Base-by-base conservation (phyloP, 2,797 vertebrate genomes). In the Microctenopoma steveboyesi region DNA sequence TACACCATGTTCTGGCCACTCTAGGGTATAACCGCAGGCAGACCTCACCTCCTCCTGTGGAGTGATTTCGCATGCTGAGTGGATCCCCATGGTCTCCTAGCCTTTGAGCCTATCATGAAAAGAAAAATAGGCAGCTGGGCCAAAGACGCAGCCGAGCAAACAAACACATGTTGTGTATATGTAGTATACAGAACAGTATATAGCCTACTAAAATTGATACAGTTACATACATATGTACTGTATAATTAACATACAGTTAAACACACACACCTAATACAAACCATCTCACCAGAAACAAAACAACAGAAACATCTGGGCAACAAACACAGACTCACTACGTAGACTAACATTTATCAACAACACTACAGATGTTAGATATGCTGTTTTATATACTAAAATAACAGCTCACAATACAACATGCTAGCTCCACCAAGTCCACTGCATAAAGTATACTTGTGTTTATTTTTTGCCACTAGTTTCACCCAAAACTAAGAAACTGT, bases 51-150 rank as follows among this genome's bases (percentile, higher is more conserved):
- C 46, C 61, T 53, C 76, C 61, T 59, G 65, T 76, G 54, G 64
- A 84, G 72, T 64, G 78, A 88, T 82, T 86, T 84, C 16, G 14
- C 73, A 72, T 43, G 45, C 77, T 68, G 76, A 72, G 76, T 72
- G 76, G 64, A 66, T 76, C 61, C 68, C 78, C 56, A 56, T 54
- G 69, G 67, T 73, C 76, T 10, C 22, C 74, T 60, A 61, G 67
- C 67, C 76, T 85, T 74, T 81, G 72, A 88, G 78, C 73, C 50
- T 33, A 59, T 82, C 58, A 25, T 84, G 76, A 80, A 85, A 79
- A 83, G 48, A 74, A 75, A 63, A 46, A 18, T 1, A 15, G 48
- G 64, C 55, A 58, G 60, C 73, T 71, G n/a, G n/a, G 57, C 60
- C 55, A 77, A 68, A 62, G 57, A 51, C 49, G 27, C 62, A 15